phyloP scores from a whole-genome alignment of 2,888 invertebrate genomes.

The Dorcus parallelipipedus region DNA sequence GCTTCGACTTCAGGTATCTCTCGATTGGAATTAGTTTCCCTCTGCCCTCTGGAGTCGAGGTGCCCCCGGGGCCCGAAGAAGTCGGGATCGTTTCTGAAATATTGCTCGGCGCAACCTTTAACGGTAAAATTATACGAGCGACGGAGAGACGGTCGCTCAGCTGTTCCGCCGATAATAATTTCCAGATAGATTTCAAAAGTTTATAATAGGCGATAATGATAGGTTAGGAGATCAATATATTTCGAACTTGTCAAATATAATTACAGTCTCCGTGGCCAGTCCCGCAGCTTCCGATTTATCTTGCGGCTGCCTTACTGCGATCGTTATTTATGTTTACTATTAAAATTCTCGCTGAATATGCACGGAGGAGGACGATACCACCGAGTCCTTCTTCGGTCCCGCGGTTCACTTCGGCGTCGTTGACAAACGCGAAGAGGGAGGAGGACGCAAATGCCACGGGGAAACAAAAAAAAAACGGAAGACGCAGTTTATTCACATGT shows the following conservation, averaged over 20 bases:
- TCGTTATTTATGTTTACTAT: slow-evolving; percentile 14
- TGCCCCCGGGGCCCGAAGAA: no score
- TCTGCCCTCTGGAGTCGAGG: no score
- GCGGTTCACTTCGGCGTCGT: no score
- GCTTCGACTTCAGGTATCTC: no score
- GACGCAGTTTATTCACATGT: no score
- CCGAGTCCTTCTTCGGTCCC: no score
- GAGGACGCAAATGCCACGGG: no score
- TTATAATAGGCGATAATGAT: slow-evolving; percentile 29
- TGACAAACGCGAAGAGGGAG: no score
- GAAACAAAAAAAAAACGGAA: no score
- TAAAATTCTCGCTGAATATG: slow-evolving; percentile 11
- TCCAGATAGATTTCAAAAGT: slow-evolving; percentile 28
- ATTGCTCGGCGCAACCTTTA: background rate
- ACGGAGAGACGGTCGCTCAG: background rate
- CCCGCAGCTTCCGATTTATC: slow-evolving; percentile 28
- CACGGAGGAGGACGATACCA: background rate
- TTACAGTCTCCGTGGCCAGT: slow-evolving; percentile 20
- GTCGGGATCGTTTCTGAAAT: no score
- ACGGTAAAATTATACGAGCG: background rate
- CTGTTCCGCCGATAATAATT: slow-evolving; percentile 17
- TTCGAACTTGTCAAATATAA: slow-evolving; percentile 29
- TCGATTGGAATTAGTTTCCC: no score
- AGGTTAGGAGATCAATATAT: slow-evolving; percentile 27
- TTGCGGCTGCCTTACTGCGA: slow-evolving; percentile 1